Evolutionary conservation across 1,140 invertebrate genomes (phyloP).

Genomic region (Drosophila nannoptera): DNA sequence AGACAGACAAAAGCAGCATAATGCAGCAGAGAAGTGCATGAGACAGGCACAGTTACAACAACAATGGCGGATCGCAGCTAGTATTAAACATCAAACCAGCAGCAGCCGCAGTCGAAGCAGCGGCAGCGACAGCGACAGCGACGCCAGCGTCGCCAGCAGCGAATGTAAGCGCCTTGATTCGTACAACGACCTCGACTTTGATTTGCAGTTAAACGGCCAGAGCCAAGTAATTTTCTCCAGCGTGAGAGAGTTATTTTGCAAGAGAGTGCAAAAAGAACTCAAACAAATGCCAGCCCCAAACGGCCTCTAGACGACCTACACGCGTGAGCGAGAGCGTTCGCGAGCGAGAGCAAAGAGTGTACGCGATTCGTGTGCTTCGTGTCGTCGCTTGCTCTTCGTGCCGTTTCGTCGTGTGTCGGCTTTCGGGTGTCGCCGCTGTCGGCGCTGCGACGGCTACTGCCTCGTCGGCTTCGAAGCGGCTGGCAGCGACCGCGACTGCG

Average conservation of each 20-base stretch:
- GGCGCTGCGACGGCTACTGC: neutral
- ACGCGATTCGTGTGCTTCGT: constrained; percentile 3
- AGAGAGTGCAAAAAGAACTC: constrained; percentile 16
- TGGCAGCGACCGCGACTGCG: constrained; percentile 5
- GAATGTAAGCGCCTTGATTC: constrained; percentile 56
- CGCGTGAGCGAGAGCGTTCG: constrained; percentile 57
- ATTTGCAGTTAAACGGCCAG: constrained; percentile 72
- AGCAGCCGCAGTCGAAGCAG: constrained; percentile 21
- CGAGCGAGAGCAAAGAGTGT: constrained; percentile 23
- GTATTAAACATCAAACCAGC: constrained; percentile 64
- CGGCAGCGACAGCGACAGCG: constrained; percentile 26
- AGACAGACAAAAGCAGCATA: constrained; percentile 69
- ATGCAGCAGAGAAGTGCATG: constrained; percentile 52
- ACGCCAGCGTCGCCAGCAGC: constrained; percentile 19
- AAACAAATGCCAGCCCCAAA: constrained; percentile 43
- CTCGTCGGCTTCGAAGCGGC: neutral
- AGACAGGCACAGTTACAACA: constrained; percentile 37
- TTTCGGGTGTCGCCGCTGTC: constrained; percentile 19
- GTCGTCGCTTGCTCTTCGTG: constrained; percentile 14
- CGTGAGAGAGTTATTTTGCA: constrained; percentile 38
- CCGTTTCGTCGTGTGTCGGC: constrained; percentile 12
- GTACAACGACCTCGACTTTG: constrained; percentile 79
- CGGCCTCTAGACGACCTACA: constrained; percentile 79
- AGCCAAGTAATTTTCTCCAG: constrained; percentile 44
- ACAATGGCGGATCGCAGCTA: constrained; percentile 56